phyloP scores from a whole-genome alignment of 2,888 invertebrate species.

The Aleiodes alternator region DNA sequence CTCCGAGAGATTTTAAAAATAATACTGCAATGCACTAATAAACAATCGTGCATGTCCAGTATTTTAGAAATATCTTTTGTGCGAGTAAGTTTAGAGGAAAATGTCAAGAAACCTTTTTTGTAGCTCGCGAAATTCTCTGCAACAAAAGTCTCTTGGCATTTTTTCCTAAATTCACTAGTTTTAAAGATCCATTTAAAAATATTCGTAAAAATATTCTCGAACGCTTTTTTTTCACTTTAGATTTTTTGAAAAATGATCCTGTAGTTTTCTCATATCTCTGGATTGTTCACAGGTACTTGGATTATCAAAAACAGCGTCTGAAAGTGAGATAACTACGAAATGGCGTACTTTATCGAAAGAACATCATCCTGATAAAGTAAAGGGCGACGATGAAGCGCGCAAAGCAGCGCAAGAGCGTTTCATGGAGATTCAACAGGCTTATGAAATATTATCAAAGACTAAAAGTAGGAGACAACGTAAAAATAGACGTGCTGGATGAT shows the following conservation, averaged over 20 bases:
- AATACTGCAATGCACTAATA: too few relatives aligned
- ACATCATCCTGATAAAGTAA: slow-evolving; percentile 94
- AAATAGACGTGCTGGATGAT: slow-evolving; percentile 81
- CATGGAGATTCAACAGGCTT: slow-evolving; percentile 95
- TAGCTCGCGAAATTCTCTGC: too few relatives aligned
- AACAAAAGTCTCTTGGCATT: too few relatives aligned
- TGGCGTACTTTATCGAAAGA: slow-evolving; percentile 90
- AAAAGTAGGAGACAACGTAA: slow-evolving; percentile 85
- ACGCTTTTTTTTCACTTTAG: too few relatives aligned
- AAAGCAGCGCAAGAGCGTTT: slow-evolving; percentile 88
- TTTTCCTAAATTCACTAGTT: too few relatives aligned
- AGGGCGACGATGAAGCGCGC: slow-evolving; percentile 82
- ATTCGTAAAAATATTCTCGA: too few relatives aligned
- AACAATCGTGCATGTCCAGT: too few relatives aligned
- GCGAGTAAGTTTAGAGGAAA: too few relatives aligned
- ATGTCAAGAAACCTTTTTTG: too few relatives aligned
- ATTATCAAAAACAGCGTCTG: slow-evolving; percentile 86
- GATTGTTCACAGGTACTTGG: slow-evolving; percentile 80
- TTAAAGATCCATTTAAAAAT: too few relatives aligned
- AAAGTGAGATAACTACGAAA: slow-evolving; percentile 88
- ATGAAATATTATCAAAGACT: slow-evolving; percentile 90
- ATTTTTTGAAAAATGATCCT: background rate
- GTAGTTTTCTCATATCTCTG: slow-evolving; percentile 21
- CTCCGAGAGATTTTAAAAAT: too few relatives aligned
- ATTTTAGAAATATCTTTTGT: too few relatives aligned